phyloP scores from a whole-genome alignment of 2,113 vertebrate genomes.

The Bettongia penicillata region DNA sequence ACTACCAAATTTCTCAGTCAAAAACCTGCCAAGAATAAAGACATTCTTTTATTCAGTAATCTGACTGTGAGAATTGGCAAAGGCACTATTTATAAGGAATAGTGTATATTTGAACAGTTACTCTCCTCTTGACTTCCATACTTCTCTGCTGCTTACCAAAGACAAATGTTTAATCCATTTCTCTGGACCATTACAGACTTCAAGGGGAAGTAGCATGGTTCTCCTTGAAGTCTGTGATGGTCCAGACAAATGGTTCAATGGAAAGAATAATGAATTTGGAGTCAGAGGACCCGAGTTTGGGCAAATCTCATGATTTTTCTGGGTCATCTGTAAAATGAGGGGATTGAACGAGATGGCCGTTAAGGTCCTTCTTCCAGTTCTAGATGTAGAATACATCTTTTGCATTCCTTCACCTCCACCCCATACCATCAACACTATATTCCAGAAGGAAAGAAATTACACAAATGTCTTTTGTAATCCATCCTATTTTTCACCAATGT shows the following conservation, averaged over 20 bases:
- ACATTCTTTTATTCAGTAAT: background rate
- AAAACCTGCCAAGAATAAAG: background rate
- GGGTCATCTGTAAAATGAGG: background rate
- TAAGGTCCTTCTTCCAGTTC: background rate
- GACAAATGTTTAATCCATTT: background rate
- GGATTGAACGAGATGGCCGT: background rate
- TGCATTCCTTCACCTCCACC: background rate
- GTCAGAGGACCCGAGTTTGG: background rate
- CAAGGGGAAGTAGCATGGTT: background rate
- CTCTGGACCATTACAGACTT: background rate
- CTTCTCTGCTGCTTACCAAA: background rate
- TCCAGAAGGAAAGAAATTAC: background rate
- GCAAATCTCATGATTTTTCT: background rate
- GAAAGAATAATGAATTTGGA: background rate
- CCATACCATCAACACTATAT: background rate
- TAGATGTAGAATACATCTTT: background rate
- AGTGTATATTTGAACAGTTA: background rate
- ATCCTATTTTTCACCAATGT: background rate
- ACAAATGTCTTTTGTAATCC: background rate
- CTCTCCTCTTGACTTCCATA: constrained; percentile 2
- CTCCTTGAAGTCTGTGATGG: no score
- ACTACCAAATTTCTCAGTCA: background rate
- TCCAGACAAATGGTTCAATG: background rate
- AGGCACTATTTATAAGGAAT: background rate
- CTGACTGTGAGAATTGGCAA: background rate